Evolutionary conservation across 2,113 vertebrate genomes (phyloP).

Genomic region (Neolamprologus modestus): DNA sequence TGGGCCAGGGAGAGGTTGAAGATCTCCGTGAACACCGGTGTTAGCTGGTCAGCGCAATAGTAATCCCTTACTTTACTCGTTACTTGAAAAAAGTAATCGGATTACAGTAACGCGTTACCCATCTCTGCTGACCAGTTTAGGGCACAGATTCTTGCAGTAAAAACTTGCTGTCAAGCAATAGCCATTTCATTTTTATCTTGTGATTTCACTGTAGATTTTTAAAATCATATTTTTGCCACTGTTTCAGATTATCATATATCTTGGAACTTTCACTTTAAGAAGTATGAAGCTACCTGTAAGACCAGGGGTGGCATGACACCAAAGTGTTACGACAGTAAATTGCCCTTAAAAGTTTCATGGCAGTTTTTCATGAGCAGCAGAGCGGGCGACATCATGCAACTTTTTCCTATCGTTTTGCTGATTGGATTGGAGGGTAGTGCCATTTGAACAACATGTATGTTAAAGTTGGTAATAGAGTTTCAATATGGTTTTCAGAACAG

Average conservation of each 20-base stretch:
- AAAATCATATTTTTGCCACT: not conserved
- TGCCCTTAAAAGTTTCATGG: not conserved
- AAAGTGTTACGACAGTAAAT: not conserved
- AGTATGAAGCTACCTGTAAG: not conserved
- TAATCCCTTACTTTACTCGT: too few relatives aligned
- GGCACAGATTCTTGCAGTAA: not conserved
- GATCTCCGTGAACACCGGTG: too few relatives aligned
- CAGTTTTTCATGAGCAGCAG: not conserved
- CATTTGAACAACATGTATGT: not conserved
- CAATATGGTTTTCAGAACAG: not conserved
- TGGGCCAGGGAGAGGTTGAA: too few relatives aligned
- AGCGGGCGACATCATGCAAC: rapidly evolving
- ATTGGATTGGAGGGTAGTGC: not conserved
- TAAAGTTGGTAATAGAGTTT: not conserved
- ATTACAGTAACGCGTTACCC: too few relatives aligned
- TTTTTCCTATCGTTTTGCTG: not conserved
- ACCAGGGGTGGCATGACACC: not conserved
- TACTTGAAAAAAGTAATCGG: too few relatives aligned
- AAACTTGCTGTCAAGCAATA: not conserved
- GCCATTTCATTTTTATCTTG: not conserved
- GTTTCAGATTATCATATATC: not conserved
- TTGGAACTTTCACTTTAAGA: not conserved
- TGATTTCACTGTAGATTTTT: not conserved
- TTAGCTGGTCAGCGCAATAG: too few relatives aligned
- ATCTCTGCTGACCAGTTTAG: not conserved